Evolutionary conservation across 2,113 vertebrate genomes (phyloP).

Genomic region (Hippocampus mohnikei): DNA sequence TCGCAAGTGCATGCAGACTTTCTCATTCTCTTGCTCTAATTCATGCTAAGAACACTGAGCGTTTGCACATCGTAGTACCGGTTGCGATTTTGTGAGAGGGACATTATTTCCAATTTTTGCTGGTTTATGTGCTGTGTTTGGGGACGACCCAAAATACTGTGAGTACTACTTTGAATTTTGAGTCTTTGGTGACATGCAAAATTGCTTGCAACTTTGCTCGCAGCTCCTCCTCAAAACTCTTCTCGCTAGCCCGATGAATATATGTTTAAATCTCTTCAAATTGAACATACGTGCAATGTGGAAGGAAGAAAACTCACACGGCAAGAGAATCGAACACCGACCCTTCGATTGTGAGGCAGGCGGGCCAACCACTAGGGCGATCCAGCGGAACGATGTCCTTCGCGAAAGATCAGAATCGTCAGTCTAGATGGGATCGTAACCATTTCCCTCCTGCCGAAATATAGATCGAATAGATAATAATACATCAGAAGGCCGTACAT

Average conservation of each 20-base stretch:
- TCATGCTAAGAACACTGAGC: neutral
- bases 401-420: neutral
- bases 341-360: neutral
- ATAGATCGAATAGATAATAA: neutral
- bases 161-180: no score
- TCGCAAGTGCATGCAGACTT: conserved; percentile 3
- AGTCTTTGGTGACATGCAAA: no score
- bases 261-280: no score
- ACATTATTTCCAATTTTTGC: neutral
- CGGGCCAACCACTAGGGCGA: neutral
- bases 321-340: neutral
- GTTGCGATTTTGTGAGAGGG: neutral
- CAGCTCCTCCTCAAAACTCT: no score
- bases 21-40: conserved; percentile 1
- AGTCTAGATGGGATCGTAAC: neutral
- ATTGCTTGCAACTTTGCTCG: no score
- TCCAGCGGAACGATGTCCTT: neutral
- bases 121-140: no score
- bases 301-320: no score
- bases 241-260: no score
- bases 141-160: no score
- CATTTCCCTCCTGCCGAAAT: neutral
- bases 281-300: no score
- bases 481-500: neutral
- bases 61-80: neutral